Percentiles rank a stretch among this genome's conserved stretches.
phyloP scores from a whole-genome alignment of 2,113 vertebrate genomes.

The Eupsittula cactorum region DNA sequence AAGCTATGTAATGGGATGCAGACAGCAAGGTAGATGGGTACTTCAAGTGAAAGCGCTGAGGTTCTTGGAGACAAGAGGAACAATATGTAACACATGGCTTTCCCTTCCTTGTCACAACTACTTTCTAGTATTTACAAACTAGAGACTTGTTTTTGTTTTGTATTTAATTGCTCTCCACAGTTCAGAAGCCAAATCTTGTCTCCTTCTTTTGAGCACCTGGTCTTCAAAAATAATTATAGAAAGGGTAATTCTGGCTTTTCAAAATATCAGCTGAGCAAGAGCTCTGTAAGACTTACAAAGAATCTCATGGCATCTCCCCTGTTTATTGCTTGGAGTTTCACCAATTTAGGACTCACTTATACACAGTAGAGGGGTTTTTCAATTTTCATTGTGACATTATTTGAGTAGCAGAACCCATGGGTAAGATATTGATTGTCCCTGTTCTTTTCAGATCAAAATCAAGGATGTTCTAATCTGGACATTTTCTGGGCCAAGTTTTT shows the following conservation, averaged over 20 bases:
- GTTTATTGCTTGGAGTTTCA: not conserved
- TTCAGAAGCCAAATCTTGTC: not conserved
- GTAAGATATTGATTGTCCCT: not conserved
- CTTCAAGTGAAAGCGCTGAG: not conserved
- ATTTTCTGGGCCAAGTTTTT: not conserved
- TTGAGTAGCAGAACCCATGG: not conserved
- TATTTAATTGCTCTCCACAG: not conserved
- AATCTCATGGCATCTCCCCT: not conserved
- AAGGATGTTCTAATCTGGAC: not conserved
- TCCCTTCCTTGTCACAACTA: not conserved
- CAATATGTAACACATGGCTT: not conserved
- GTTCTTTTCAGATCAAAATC: not conserved
- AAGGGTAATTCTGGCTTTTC: not conserved
- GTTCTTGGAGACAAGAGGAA: not conserved
- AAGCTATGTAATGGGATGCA: not conserved
- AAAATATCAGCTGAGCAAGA: not conserved
- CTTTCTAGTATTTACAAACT: not conserved
- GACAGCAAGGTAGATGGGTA: not conserved
- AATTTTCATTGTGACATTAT: not conserved
- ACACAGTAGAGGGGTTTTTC: not conserved
- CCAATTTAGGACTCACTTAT: not conserved
- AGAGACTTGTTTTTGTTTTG: not conserved
- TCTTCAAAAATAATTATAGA: not conserved
- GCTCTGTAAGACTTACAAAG: not conserved
- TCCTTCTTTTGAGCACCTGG: not conserved